A percentile compares a stretch with the other conserved stretches of the same genome.
Evolutionary conservation across 2,888 invertebrate species (phyloP).

Genomic region (Clanis bilineata): DNA sequence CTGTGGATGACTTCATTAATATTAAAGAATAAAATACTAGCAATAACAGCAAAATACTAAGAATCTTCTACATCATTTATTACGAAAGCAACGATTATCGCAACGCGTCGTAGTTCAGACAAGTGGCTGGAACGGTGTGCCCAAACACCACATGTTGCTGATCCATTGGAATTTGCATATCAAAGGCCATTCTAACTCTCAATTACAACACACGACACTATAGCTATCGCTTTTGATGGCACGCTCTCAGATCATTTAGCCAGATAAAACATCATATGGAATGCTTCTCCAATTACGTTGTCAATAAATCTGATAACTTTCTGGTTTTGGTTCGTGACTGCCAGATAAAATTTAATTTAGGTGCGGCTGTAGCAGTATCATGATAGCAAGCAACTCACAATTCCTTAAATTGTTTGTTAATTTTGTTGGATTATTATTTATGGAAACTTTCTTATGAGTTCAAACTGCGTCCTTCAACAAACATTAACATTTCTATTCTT

Average conservation of each 20-base stretch:
- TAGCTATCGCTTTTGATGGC: slow-evolving; percentile 17
- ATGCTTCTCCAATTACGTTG: background rate
- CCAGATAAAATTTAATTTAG: background rate
- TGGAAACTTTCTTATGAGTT: too few species aligned
- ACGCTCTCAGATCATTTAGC: slow-evolving; percentile 14
- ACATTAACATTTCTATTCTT: background rate
- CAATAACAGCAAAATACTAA: too few species aligned
- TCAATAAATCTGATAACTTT: slow-evolving; percentile 7
- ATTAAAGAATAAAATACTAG: too few species aligned
- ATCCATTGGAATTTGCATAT: slow-evolving; percentile 67
- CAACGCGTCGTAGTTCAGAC: background rate
- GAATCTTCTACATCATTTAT: too few species aligned
- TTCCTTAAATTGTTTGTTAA: too few species aligned
- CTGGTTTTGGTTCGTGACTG: background rate
- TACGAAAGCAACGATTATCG: too few species aligned
- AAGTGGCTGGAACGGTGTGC: slow-evolving; percentile 24
- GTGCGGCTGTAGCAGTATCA: background rate
- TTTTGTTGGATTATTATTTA: too few species aligned
- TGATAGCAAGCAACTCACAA: background rate
- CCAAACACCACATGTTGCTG: slow-evolving; percentile 61
- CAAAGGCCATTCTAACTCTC: slow-evolving; percentile 68
- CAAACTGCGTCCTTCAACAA: background rate
- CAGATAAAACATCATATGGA: slow-evolving; percentile 16
- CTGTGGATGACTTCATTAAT: too few species aligned
- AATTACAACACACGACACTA: slow-evolving; percentile 48